Evolutionary conservation across 2,797 vertebrate genomes (phyloP), one percentile per base, ranked within the genome.

Genomic region (Hydrophis major): DNA sequence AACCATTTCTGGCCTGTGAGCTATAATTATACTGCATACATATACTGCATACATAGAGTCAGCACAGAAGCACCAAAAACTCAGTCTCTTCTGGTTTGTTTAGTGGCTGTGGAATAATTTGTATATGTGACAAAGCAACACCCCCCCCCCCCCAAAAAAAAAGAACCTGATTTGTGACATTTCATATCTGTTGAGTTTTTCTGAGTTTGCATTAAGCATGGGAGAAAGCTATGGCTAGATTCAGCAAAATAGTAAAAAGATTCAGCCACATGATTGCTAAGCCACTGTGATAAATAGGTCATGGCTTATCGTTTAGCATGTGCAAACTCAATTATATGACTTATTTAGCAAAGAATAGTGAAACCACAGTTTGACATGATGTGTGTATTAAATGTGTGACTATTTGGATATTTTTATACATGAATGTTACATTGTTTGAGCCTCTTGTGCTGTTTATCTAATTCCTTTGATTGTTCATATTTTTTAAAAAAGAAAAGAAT

Each of bases 1-100:
- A 90, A 90, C 42, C 2, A 89, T 90, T 95, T 92, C 87, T 93
- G 89, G 94, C 69, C 87, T 94, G 86, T 69, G 89, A 93, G 42
- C 28, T 95, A 91, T 94, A 92, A 42, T 2, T 47, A n/a, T 20
- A 3, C 90, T 94, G 55, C n/a, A 93, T 27, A 88, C 22, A 14
- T 25, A 32, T 13, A 47, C 47, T 47, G 47, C 47, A 47, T 47
- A 47, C 47, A 93, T 2, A 57, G 3, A 11, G 50, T 91, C 69
- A 92, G 57, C 87, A 92, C 53, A 69, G 37, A 91, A 60, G 69
- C 92, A 94, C 32, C 53, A 60, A 69, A 92, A 63, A 42, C 18
- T 10, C 28, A 88, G 4, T 28, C 53, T 16, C 28, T 87, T 89
- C n/a, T 53, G 12, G 16, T 60, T 86, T 66, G 47, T 14, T 90